A percentile compares a stretch with the other conserved stretches of the same genome.
Evolutionary conservation across 2,797 vertebrate genomes (phyloP).

Genomic region (Catamblyrhynchus diadema): DNA sequence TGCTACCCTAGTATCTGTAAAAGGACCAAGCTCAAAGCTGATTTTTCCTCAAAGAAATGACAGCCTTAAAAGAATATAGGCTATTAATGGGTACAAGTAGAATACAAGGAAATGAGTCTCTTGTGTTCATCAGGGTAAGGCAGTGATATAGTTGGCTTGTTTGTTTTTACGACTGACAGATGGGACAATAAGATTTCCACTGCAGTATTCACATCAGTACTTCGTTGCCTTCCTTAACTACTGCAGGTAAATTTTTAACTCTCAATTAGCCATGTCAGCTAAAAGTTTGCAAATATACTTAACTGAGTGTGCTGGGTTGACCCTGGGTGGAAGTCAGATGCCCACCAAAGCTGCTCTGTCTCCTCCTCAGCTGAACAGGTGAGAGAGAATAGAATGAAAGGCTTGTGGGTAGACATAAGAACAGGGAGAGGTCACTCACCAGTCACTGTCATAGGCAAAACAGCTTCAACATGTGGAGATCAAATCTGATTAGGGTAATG

Average conservation of each 20-base stretch:
- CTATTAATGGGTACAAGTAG: neutral
- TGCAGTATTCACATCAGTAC: neutral
- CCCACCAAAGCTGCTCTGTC: neutral
- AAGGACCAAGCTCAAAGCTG: neutral
- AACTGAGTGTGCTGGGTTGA: neutral
- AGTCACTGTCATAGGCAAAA: neutral
- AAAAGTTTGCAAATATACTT: neutral
- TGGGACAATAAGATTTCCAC: neutral
- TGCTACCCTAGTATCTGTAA: neutral
- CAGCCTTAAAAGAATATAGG: neutral
- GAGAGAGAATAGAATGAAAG: neutral
- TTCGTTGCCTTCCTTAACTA: neutral
- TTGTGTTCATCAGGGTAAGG: neutral
- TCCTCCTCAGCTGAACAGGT: neutral
- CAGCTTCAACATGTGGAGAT: neutral
- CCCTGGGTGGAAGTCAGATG: neutral
- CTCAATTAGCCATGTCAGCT: neutral
- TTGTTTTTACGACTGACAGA: conserved; percentile 3
- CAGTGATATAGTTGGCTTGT: neutral
- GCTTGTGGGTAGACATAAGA: fast-evolving
- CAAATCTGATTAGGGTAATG: neutral
- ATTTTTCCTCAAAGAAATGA: neutral
- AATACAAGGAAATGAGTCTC: neutral
- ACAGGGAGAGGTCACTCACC: neutral
- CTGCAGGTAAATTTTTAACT: neutral